A percentile compares a stretch with the other conserved stretches of the same genome.
Conservation (phyloP, 2,888 invertebrate genomes). For the Sericinus montela region DNA sequence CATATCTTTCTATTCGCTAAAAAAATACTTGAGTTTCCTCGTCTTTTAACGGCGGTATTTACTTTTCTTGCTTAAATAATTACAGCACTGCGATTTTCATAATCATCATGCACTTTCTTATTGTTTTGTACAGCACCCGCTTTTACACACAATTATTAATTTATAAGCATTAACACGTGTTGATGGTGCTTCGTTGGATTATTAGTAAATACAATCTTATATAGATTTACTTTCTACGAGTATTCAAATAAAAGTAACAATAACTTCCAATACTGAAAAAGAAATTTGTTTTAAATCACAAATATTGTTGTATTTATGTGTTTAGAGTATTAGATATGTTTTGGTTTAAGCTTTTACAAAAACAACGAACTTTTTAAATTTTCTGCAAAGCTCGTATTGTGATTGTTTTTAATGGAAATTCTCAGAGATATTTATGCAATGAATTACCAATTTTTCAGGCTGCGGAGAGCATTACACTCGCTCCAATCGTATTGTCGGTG, state of each 20-base stretch:
- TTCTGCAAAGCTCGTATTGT: no score
- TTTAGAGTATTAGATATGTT: no score
- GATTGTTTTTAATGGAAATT: no score
- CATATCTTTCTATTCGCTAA: no score
- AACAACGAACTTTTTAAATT: no score
- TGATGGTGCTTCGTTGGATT: conserved; percentile 5
- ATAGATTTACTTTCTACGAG: background rate
- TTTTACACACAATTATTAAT: conserved; percentile 22
- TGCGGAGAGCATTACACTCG: conserved; percentile 93
- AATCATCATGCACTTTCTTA: conserved; percentile 67
- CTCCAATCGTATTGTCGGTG: conserved; percentile 94
- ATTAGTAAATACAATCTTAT: background rate
- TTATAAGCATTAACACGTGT: conserved; percentile 13
- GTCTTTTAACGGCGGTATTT: conserved; percentile 17
- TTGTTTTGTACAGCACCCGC: conserved; percentile 39
- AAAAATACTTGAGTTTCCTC: conserved; percentile 38
- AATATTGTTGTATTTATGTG: no score
- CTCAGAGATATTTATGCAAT: background rate
- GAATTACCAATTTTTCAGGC: conserved; percentile 81
- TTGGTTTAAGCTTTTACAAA: no score
- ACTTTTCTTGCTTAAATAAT: conserved; percentile 34
- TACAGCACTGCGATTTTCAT: conserved; percentile 64
- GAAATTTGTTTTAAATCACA: no score
- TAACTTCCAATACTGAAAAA: no score
- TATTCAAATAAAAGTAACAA: no score